Percentiles rank a stretch among this genome's conserved stretches.
Conservation (phyloP, 35 echinoderm and acorn worm species). For the Anneissia japonica region DNA sequence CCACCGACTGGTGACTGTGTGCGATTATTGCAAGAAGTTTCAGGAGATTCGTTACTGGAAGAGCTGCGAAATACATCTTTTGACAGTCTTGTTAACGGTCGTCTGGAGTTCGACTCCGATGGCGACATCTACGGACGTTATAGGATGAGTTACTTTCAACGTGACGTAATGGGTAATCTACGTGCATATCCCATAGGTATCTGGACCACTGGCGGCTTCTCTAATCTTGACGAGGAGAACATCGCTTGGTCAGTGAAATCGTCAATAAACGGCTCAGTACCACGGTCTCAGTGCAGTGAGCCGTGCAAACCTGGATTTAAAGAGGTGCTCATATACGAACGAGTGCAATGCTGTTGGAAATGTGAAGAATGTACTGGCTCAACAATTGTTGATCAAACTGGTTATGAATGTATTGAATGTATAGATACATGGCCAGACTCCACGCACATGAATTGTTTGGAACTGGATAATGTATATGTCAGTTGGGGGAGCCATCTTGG, state of each 20-base stretch:
- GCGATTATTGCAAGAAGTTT: neutral
- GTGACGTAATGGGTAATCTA: neutral
- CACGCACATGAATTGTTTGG: neutral
- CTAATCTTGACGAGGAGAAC: neutral
- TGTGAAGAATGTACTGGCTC: constrained; percentile 24
- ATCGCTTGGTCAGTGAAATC: constrained; percentile 32
- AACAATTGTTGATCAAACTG: neutral
- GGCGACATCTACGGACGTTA: constrained; percentile 60
- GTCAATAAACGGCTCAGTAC: constrained; percentile 34
- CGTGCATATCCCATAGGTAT: constrained; percentile 19
- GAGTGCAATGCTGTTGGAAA: constrained; percentile 51
- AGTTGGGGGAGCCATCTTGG: neutral
- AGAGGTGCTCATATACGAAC: constrained; percentile 10
- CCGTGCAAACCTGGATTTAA: constrained; percentile 37
- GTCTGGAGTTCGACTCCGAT: constrained; percentile 39
- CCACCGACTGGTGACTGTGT: constrained; percentile 5
- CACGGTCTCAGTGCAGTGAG: constrained; percentile 58
- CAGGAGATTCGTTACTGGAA: constrained; percentile 13
- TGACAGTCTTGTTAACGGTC: constrained; percentile 74
- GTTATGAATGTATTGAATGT: neutral
- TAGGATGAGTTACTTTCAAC: constrained; percentile 46
- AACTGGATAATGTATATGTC: neutral
- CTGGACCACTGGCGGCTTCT: constrained; percentile 16
- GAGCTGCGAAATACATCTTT: constrained; percentile 30
- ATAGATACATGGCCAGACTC: neutral